Evolutionary conservation across 2,888 invertebrate genomes (phyloP).

Genomic region (Epistrophella euchroma): DNA sequence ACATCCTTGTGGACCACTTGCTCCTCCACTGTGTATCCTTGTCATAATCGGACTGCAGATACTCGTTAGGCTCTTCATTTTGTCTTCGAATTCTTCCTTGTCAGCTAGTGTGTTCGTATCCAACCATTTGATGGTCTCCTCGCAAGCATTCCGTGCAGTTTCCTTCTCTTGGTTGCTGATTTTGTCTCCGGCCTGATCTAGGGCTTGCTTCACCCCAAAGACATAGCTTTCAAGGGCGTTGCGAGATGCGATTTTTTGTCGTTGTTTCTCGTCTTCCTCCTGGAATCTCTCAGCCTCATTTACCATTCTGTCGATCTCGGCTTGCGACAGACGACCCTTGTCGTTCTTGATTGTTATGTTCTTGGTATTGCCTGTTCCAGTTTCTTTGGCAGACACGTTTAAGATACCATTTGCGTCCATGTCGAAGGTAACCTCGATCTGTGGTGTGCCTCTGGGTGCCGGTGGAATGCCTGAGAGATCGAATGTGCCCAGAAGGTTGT

Average conservation of each 20-base stretch:
- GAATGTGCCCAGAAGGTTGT: slow-evolving; percentile 96
- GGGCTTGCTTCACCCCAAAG: slow-evolving; percentile 88
- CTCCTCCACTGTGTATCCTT: slow-evolving; percentile 73
- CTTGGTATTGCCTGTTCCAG: slow-evolving; percentile 87
- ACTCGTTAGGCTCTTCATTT: slow-evolving; percentile 77
- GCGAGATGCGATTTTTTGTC: slow-evolving; percentile 87
- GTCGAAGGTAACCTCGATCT: slow-evolving; percentile 91
- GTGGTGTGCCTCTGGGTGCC: slow-evolving; percentile 92
- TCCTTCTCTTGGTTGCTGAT: slow-evolving; percentile 88
- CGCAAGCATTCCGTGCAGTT: slow-evolving; percentile 86
- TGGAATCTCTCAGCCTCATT: slow-evolving; percentile 88
- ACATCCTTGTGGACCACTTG: slow-evolving; percentile 56
- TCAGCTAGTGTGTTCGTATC: slow-evolving; percentile 90
- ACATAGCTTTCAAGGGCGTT: slow-evolving; percentile 89
- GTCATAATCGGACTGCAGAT: slow-evolving; percentile 81
- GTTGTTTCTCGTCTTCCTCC: slow-evolving; percentile 88
- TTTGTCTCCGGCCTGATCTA: slow-evolving; percentile 87
- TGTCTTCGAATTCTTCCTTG: slow-evolving; percentile 88
- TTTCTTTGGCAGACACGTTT: slow-evolving; percentile 90
- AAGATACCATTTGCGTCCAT: slow-evolving; percentile 97
- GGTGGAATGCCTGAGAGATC: slow-evolving; percentile 97
- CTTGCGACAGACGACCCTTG: slow-evolving; percentile 90
- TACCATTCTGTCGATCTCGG: slow-evolving; percentile 91
- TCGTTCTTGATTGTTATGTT: slow-evolving; percentile 92
- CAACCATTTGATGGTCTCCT: slow-evolving; percentile 88